Conservation (phyloP, 2,113 vertebrate genomes). For the Anser cygnoides region DNA sequence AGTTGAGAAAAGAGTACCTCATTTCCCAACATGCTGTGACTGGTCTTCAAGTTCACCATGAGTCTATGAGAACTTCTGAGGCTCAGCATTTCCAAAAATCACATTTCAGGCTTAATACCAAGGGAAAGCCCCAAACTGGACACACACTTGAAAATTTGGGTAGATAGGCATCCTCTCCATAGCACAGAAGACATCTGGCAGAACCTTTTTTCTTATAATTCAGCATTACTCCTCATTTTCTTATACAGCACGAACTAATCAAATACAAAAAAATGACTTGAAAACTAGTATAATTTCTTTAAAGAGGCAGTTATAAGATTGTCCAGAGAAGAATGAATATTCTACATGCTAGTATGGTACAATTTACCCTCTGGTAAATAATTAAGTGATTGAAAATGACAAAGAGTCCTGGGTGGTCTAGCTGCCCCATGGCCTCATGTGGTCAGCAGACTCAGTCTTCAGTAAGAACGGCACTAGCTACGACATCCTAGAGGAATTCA, state of each 20-base stretch:
- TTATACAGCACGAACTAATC: background rate
- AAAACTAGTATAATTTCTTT: background rate
- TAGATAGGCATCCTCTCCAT: background rate
- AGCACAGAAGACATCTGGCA: background rate
- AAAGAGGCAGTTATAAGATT: background rate
- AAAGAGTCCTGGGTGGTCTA: constrained; percentile 5
- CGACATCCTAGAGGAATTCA: background rate
- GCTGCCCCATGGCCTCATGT: background rate
- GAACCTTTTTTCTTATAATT: background rate
- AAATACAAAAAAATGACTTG: background rate
- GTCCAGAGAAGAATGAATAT: constrained; percentile 2
- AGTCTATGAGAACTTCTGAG: background rate
- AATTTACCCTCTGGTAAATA: background rate
- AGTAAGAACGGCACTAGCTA: background rate
- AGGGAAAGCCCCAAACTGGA: background rate
- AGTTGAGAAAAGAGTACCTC: background rate
- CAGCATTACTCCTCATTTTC: background rate
- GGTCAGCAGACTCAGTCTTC: background rate
- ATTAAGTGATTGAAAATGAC: background rate
- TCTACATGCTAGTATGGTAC: background rate
- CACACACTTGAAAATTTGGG: background rate
- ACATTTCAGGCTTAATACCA: background rate
- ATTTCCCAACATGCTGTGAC: background rate
- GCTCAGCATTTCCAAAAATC: background rate
- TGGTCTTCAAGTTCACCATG: background rate